These are phyloP conservation scores for Chiridota heheva DNA, from an alignment of 35 echinoderm and acorn worm genomes.

Conservation along the genomic window DNA sequence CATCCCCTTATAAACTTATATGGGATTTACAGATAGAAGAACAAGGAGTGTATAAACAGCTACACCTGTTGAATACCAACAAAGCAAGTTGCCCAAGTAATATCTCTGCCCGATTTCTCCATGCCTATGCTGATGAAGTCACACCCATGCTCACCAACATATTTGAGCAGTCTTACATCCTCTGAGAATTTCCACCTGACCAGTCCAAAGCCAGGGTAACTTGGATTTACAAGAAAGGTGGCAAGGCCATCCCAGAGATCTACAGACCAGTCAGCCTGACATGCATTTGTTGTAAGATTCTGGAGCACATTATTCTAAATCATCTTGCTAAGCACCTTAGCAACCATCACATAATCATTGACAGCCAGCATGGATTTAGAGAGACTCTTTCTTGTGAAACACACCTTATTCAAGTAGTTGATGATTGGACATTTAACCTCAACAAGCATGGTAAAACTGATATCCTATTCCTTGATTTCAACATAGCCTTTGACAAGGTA, in stretches of 20 bases:
- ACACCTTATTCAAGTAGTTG: constrained; percentile 65
- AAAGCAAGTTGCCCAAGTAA: no score
- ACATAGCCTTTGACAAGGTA: no score
- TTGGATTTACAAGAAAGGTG: constrained; percentile 65
- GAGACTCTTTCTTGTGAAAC: constrained; percentile 37
- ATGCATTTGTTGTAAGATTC: constrained; percentile 49
- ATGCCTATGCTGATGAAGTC: no score
- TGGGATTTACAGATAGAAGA: constrained; percentile 7
- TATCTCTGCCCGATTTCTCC: no score
- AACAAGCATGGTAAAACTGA: no score
- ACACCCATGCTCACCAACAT: no score
- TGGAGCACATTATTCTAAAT: constrained; percentile 56
- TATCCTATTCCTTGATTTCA: no score
- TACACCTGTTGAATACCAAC: constrained; percentile 7
- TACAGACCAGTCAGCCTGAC: constrained; percentile 55
- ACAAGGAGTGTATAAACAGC: constrained; percentile 4
- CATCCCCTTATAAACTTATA: background rate
- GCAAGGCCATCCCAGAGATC: constrained; percentile 36
- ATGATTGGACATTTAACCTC: no score
- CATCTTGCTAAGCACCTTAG: constrained; percentile 47
- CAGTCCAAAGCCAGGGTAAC: constrained; percentile 59
- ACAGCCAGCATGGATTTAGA: constrained; percentile 61
- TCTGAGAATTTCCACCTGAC: no score
- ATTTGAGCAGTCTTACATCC: no score
- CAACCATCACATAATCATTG: constrained; percentile 39